phyloP scores from a whole-genome alignment of 1,140 invertebrate genomes.

The Drosophila lacteicornis region DNA sequence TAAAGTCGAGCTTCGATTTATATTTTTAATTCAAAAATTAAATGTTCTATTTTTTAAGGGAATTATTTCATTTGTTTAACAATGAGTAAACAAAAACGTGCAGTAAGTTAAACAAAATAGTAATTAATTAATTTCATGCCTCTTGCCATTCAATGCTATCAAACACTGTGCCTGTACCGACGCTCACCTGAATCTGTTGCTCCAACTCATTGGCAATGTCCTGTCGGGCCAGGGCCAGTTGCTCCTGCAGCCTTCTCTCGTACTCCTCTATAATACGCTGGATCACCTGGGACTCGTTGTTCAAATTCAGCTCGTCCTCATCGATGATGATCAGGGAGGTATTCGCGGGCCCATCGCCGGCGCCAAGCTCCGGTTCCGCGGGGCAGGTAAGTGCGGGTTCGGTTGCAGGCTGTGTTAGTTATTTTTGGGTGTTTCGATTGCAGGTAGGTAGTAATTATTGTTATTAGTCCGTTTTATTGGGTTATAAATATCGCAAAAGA shows the following conservation, averaged over 20 bases:
- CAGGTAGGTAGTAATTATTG: conserved; percentile 71
- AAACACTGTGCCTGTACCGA: neutral
- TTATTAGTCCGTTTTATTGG: conserved; percentile 60
- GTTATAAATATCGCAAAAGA: conserved; percentile 53
- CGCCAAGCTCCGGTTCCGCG: conserved; percentile 3
- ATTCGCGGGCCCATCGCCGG: conserved; percentile 32
- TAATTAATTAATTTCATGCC: conserved; percentile 3
- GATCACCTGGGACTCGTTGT: conserved; percentile 84
- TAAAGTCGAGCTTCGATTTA: no score
- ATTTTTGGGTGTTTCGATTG: conserved; percentile 21
- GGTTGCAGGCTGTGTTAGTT: conserved; percentile 56
- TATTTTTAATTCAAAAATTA: neutral
- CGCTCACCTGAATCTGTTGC: conserved; percentile 87
- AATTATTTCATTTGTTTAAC: neutral
- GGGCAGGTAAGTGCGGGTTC: conserved; percentile 60
- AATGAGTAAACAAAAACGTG: conserved; percentile 14
- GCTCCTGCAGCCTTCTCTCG: conserved; percentile 86
- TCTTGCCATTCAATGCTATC: neutral
- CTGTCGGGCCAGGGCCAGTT: conserved; percentile 86
- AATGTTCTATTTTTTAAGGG: no score
- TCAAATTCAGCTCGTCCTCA: conserved; percentile 78
- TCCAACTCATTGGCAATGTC: conserved; percentile 87
- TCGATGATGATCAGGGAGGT: conserved; percentile 81
- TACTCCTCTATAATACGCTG: conserved; percentile 85
- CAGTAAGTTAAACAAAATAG: conserved; percentile 16